Evolutionary conservation across 2,888 invertebrate species (phyloP), one percentile per base, ranked within the genome.

Genomic region (Synergus japonicus): DNA sequence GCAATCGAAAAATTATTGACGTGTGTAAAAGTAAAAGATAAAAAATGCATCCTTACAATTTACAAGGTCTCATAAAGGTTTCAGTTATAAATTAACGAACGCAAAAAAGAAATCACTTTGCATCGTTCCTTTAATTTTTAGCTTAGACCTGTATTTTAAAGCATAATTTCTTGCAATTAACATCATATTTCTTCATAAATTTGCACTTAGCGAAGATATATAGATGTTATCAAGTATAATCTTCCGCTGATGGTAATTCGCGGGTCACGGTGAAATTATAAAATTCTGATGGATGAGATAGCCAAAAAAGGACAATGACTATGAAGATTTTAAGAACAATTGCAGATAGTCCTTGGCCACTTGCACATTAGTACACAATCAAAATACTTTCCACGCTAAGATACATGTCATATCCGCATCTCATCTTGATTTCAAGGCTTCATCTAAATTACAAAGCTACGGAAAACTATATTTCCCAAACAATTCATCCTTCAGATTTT

Each of bases 311-410:
- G 49, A 69, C 29, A 69, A 49, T 69, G 49, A 69, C 69, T 69
- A 29, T 69, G 49, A 29, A 15, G 2, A 49, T 69, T 69, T 69
- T 15, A 69, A 69, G 69, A 22, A 22, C 29, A 69, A 69, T 69
- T 69, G 49, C 46, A 69, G 9, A 49, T 49, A 22, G 69, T 69
- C 49, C 69, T 69, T 69, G 69, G 49, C 18, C 49, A 69, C 15
- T 43, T 49, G 69, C 49, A 69, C 46, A 69, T 69, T 69, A 46
- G 29, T 29, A 29, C 37, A 46, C n/a, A 15, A 49, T 49, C n/a
- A 69, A 69, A 69, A 46, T 69, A 29, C 69, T 69, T 69, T 69
- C 69, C 69, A 69, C 69, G 69, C 49, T 37, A 29, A 49, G 69
- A 69, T 69, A 49, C 46, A 49, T 69, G 69, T 29, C 29, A 49